Conservation (phyloP, 1,140 invertebrate species). For the Drosophila ohnishii region DNA sequence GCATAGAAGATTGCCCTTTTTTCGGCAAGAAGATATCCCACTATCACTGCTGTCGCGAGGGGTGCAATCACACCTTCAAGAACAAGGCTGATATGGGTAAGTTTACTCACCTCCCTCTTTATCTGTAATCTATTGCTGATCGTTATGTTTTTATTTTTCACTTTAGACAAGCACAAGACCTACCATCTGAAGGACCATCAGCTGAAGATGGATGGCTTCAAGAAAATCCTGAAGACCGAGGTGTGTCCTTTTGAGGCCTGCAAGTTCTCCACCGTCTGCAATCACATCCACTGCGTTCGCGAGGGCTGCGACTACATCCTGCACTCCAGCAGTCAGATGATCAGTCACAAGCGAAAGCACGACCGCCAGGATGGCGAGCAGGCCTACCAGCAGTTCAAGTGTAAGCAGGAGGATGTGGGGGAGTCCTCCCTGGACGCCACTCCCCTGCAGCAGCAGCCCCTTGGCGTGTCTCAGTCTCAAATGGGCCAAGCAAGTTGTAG, state of each 20-base stretch:
- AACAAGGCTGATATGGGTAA: conserved; percentile 99
- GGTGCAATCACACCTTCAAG: conserved; percentile 98
- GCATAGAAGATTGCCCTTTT: conserved; percentile 91
- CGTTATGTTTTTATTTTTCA: no score
- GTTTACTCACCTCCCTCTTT: conserved; percentile 49
- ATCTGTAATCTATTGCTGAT: not conserved
- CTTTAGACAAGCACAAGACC: conserved; percentile 98
- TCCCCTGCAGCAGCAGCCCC: conserved; percentile 6
- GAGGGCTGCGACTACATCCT: conserved; percentile 97
- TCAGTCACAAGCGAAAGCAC: conserved; percentile 98
- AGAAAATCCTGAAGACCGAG: conserved; percentile 99
- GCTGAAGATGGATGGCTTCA: conserved; percentile 97
- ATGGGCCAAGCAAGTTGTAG: not conserved
- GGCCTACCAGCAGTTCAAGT: conserved; percentile 91
- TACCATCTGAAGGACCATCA: conserved; percentile 99
- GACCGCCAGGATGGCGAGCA: conserved; percentile 95
- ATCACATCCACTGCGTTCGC: conserved; percentile 99
- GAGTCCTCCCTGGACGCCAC: conserved; percentile 53
- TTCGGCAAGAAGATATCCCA: conserved; percentile 98
- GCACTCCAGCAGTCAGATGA: conserved; percentile 97
- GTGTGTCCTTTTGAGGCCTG: conserved; percentile 95
- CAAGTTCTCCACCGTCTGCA: conserved; percentile 95
- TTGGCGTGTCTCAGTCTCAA: not conserved
- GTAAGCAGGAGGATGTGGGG: conserved; percentile 57
- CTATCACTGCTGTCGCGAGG: conserved; percentile 96